Conservation (phyloP, 2,113 vertebrate species). For the Heteronetta atricapilla region DNA sequence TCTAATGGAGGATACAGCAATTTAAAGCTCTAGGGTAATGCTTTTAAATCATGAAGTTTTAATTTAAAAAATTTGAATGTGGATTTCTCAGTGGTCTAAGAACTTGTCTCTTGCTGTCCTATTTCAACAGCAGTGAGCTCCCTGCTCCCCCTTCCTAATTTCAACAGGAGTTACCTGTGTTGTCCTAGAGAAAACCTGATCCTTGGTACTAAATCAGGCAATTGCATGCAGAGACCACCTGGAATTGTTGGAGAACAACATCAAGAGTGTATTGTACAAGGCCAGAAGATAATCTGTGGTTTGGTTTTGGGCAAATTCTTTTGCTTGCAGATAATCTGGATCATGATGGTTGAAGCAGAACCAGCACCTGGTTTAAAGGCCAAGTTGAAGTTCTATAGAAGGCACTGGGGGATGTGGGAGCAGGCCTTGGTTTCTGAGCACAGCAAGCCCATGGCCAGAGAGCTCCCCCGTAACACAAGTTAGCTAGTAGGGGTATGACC, state of each 20-base stretch:
- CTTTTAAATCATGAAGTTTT: not conserved
- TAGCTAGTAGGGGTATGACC: not conserved
- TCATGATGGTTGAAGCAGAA: not conserved
- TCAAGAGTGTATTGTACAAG: not conserved
- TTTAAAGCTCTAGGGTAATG: not conserved
- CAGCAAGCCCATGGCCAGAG: not conserved
- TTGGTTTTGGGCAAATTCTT: not conserved
- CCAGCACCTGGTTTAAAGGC: not conserved
- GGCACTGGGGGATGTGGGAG: not conserved
- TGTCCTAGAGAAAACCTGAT: not conserved
- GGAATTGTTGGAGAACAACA: not conserved
- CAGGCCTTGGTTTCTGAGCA: not conserved
- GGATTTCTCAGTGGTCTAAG: not conserved
- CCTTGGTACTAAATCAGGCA: not conserved
- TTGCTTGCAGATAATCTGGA: not conserved
- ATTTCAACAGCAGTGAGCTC: not conserved
- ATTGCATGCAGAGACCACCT: not conserved
- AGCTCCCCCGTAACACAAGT: not conserved
- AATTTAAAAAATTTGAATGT: not conserved
- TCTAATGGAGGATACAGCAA: not conserved
- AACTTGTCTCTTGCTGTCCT: not conserved
- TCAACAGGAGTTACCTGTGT: not conserved
- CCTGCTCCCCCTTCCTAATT: not conserved
- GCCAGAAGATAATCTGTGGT: not conserved
- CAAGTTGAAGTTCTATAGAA: slow-evolving; percentile 11